Base-by-base conservation (phyloP, 2,888 invertebrate species). In the Trachelus stipa region DNA sequence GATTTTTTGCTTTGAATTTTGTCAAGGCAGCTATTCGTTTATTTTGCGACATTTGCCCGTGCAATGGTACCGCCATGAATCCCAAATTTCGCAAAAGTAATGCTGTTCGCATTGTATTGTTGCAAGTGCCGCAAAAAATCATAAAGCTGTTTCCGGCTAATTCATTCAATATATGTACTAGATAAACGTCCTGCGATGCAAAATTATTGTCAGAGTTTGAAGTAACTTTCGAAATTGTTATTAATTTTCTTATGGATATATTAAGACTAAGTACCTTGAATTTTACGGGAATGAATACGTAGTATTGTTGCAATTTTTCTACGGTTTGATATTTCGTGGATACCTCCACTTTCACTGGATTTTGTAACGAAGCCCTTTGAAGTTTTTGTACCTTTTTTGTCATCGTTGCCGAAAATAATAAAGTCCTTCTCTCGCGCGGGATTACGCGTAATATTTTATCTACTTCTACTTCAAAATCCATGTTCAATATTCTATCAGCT, bases 1-100 rank as follows among this genome's bases (percentile, higher is more conserved):
- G 93, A 87, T 94, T 95, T 92, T 98, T 98, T 35, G 96, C 96
- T 92, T 98, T 98, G 91, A 99, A 99, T 93, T 99, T 99, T 85
- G 98, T 98, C 31, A 99, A 92, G 0, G 99, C 96, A 0, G 98
- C 99, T 73, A 99, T 93, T 56, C 99, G 94, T 90, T 99, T 99
- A 90, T 98, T 97, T 92, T 99, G 99, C 23, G 97, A 96, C 98
- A 99, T 98, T 92, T 99, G 98, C 0, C 99, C 99, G 91, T 99
- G 98, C n/a, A 99, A 93, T 1, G 99, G 99, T 74, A 99, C 97
- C 0, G 99, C 99, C 1, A 96, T 95, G 80, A 99, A 94, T 11
- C 99, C 99, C 15, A 99, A 93, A 89, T 97, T 96, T 74, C 99
- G 94, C 80, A 99, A 92, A 92, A 99, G 94, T 68, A 99, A 92